phyloP scores from a whole-genome alignment of 2,888 invertebrate genomes.

The Agrilus biguttatus region DNA sequence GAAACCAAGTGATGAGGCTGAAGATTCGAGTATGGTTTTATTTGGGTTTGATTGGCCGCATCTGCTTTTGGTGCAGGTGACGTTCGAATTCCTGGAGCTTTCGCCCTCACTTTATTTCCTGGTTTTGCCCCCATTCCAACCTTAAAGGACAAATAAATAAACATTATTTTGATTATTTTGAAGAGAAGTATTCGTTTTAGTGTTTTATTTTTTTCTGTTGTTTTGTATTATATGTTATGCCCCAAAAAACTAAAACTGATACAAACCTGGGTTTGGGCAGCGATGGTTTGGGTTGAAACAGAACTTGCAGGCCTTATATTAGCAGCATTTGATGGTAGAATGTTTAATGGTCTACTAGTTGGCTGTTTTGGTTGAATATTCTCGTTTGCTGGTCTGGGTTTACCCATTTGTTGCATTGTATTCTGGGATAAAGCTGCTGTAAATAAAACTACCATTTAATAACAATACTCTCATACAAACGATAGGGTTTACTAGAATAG shows the following conservation, averaged over 20 bases:
- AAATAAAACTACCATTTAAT: slow-evolving; percentile 7
- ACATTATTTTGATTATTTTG: background rate
- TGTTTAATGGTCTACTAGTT: slow-evolving; percentile 29
- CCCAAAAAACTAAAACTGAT: background rate
- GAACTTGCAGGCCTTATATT: slow-evolving; percentile 64
- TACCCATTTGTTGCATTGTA: slow-evolving; percentile 33
- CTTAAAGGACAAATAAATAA: slow-evolving; percentile 6
- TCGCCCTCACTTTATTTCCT: slow-evolving; percentile 53
- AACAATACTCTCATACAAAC: background rate
- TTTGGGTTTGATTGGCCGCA: slow-evolving; percentile 56
- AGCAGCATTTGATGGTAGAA: slow-evolving; percentile 36
- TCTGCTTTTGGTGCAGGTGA: slow-evolving; percentile 64
- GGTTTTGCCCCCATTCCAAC: slow-evolving; percentile 34
- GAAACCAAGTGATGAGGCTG: slow-evolving; percentile 36
- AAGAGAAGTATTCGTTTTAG: background rate
- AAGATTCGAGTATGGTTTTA: slow-evolving; percentile 37
- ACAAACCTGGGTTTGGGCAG: slow-evolving; percentile 40
- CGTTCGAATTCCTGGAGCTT: slow-evolving; percentile 45
- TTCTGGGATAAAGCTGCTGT: slow-evolving; percentile 30
- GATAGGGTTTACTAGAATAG: no score
- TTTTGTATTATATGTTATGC: background rate
- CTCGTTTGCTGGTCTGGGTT: slow-evolving; percentile 37
- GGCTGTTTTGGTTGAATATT: slow-evolving; percentile 38
- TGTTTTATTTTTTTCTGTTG: background rate
- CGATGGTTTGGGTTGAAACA: slow-evolving; percentile 68